phyloP scores from a whole-genome alignment of 1,140 invertebrate genomes.

The Microvelia longipes region DNA sequence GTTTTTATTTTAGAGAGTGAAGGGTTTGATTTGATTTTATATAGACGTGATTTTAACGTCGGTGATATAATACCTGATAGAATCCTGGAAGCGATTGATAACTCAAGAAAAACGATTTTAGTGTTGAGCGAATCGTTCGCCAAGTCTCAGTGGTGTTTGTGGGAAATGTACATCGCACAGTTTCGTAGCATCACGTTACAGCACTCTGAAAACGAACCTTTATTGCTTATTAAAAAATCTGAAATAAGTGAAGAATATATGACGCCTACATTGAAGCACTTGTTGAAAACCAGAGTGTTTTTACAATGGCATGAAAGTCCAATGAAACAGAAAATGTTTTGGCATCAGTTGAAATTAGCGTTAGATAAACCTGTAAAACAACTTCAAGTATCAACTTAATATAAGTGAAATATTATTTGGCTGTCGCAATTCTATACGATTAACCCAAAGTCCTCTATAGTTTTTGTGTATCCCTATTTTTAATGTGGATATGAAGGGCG shows the following conservation, averaged over 20 bases:
- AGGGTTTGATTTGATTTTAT: conserved; percentile 42
- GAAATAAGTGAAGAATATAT: conserved; percentile 35
- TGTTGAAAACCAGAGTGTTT: conserved; percentile 45
- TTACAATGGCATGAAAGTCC: conserved; percentile 36
- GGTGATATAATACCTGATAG: conserved; percentile 43
- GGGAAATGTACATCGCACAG: conserved; percentile 44
- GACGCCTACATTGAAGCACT: conserved; percentile 39
- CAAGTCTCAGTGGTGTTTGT: conserved; percentile 47
- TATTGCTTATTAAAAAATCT: conserved; percentile 42
- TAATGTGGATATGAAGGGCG: too few species aligned
- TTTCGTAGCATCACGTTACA: conserved; percentile 23
- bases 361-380: too few species aligned
- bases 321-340: conserved; percentile 35
- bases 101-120: conserved; percentile 42
- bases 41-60: conserved; percentile 46
- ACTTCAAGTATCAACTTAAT: too few species aligned
- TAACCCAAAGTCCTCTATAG: too few species aligned
- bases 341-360: conserved; percentile 30
- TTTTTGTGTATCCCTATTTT: too few species aligned
- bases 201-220: conserved; percentile 29
- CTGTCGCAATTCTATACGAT: too few species aligned
- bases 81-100: conserved; percentile 39
- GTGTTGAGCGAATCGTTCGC: conserved; percentile 45
- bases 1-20: conserved; percentile 38
- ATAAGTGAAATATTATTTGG: too few species aligned